Percentiles rank a stretch among this genome's conserved stretches.
phyloP scores from a whole-genome alignment of 2,113 vertebrate genomes.

The Hippocampus barbouri region DNA sequence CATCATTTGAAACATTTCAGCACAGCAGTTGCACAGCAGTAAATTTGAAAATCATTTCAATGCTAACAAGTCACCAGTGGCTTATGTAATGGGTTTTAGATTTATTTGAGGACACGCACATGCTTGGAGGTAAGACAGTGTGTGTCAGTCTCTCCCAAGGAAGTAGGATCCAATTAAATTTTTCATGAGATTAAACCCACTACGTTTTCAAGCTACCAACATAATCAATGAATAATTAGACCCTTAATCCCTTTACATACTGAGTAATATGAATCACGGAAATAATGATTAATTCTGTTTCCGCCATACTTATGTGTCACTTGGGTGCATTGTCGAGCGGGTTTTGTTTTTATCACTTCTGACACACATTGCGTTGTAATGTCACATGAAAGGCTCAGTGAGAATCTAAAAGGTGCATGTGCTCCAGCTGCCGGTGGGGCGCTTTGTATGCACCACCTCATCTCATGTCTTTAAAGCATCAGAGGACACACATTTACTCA shows the following conservation, averaged over 20 bases:
- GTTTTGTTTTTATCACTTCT: constrained; percentile 15
- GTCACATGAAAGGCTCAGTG: constrained; percentile 8
- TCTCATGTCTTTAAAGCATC: background rate
- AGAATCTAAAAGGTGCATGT: constrained; percentile 12
- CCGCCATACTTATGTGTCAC: constrained; percentile 19
- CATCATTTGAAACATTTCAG: constrained; percentile 27
- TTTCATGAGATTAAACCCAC: constrained; percentile 17
- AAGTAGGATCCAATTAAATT: constrained; percentile 18
- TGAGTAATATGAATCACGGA: constrained; percentile 38
- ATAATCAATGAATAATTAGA: constrained; percentile 45
- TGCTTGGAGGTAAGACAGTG: background rate
- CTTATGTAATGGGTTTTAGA: constrained; percentile 10
- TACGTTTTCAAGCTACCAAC: constrained; percentile 25
- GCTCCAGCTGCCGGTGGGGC: background rate
- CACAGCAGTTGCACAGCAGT: constrained; percentile 27
- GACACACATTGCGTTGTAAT: background rate
- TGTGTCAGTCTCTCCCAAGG: constrained; percentile 3
- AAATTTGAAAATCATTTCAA: constrained; percentile 39
- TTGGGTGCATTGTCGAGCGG: background rate
- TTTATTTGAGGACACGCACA: constrained; percentile 14
- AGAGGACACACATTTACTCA: background rate
- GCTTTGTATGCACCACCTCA: background rate
- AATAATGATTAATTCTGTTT: constrained; percentile 35
- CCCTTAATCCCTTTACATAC: constrained; percentile 43
- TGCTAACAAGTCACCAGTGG: constrained; percentile 20